A percentile compares a stretch with the other conserved stretches of the same genome.
phyloP scores from a whole-genome alignment of 2,797 vertebrate species.

The Peromyscus nudipes region DNA sequence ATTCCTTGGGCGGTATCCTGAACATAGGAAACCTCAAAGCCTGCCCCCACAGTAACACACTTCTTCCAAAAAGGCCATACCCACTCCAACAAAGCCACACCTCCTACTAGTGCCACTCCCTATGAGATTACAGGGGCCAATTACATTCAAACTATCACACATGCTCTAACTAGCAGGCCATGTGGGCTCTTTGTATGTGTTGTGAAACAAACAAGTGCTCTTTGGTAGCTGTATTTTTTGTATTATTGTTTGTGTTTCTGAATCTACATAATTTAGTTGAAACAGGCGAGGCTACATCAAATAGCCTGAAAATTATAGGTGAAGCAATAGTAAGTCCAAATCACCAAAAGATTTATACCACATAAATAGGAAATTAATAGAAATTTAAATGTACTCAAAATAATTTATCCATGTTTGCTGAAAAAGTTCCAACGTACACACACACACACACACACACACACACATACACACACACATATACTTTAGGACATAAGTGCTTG shows the following conservation, averaged over 20 bases:
- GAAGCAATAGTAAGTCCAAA: background rate
- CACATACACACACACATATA: background rate
- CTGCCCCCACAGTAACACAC: no score
- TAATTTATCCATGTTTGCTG: slow-evolving; percentile 1
- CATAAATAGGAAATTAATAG: slow-evolving; percentile 5
- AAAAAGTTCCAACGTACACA: background rate
- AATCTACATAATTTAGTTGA: background rate
- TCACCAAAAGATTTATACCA: background rate
- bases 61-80: no score
- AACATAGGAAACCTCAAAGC: no score
- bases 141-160: no score
- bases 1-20: no score
- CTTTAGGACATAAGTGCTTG: background rate
- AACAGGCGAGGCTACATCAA: background rate
- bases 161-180: background rate
- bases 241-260: background rate
- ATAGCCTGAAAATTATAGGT: background rate
- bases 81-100: no score
- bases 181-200: background rate
- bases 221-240: background rate
- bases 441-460: background rate
- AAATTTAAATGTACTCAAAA: background rate
- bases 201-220: background rate
- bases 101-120: no score
- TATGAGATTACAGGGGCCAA: no score